Base-by-base conservation (phyloP, 2,797 vertebrate species). In the Limosa lapponica region DNA sequence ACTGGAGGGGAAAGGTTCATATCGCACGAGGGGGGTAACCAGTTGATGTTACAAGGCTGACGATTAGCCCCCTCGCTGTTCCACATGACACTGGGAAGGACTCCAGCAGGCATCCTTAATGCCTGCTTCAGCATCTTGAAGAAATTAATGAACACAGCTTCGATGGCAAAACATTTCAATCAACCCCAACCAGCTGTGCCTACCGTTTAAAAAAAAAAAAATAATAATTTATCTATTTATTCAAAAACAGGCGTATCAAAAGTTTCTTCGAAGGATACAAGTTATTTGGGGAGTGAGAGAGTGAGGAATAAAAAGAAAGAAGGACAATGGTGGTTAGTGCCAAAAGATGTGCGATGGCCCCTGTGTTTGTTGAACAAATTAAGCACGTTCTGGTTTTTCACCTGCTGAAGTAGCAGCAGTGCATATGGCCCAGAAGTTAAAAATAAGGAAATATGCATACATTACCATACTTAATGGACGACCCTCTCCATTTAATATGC, bases 371-470 rank as follows among this genome's bases (percentile, higher is more conserved):
- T 99, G 99, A 99, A 99, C 99, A 99, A 99, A 99, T 99, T 99
- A 99, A 99, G 98, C 97, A 98, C 98, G 98, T 98, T 98, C 98
- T 98, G 98, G 98, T 98, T 98, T 98, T 98, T 99, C 99, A 99
- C 99, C 99, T 99, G 99, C 98, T 98, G 97, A 98, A 99, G 99
- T 99, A 98, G 98, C 99, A 99, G 98, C 98, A 98, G 98, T 99
- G 98, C 99, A 99, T 99, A 99, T 99, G 99, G 99, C 99, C 99
- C 98, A 99, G 99, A 99, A 99, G 99, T 99, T 99, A 99, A 98
- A 99, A 99, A 99, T 98, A 98, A 98, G 98, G 98, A 98, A 99
- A 99, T 98, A 98, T 98, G 99, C 98, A 99, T 99, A 99, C 97
- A 99, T 99, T 99, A 99, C 98, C 99, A 99, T 99, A 98, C 97